A percentile compares a stretch with the other conserved stretches of the same genome.
Evolutionary conservation across 2,113 vertebrate species (phyloP).

Genomic region (Malurus melanocephalus): DNA sequence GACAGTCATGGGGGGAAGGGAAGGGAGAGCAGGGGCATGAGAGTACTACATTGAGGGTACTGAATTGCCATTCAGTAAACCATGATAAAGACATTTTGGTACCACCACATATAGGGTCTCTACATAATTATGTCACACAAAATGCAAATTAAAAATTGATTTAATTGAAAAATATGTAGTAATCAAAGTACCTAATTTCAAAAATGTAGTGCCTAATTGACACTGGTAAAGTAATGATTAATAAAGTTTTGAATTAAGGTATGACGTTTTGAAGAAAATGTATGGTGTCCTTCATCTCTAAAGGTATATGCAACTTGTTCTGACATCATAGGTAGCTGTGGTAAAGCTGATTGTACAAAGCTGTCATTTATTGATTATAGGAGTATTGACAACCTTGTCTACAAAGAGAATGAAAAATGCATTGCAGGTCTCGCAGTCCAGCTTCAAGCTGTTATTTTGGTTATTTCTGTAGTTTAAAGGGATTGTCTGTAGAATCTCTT

Average conservation of each 20-base stretch:
- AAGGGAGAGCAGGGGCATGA: accelerated
- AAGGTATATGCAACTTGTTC: neutral
- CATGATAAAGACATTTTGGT: neutral
- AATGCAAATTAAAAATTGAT: neutral
- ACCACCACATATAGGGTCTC: neutral
- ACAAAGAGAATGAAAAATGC: neutral
- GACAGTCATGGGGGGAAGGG: accelerated
- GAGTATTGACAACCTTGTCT: neutral
- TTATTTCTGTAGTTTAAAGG: neutral
- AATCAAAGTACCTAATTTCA: neutral
- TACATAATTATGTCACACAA: neutral
- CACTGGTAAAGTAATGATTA: neutral
- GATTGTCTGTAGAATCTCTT: neutral
- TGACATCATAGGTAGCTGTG: neutral
- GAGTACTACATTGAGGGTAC: neutral
- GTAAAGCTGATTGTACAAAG: neutral
- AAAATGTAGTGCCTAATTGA: neutral
- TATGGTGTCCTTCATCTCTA: neutral
- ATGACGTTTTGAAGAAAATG: neutral
- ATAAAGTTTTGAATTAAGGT: neutral
- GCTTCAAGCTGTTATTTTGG: neutral
- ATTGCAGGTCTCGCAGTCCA: neutral
- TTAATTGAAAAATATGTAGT: neutral
- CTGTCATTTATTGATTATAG: neutral
- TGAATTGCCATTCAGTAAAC: neutral